These are phyloP conservation scores for Callochromis pleurospilus DNA, from an alignment of 2,113 vertebrate genomes.

Conservation along the genomic window DNA sequence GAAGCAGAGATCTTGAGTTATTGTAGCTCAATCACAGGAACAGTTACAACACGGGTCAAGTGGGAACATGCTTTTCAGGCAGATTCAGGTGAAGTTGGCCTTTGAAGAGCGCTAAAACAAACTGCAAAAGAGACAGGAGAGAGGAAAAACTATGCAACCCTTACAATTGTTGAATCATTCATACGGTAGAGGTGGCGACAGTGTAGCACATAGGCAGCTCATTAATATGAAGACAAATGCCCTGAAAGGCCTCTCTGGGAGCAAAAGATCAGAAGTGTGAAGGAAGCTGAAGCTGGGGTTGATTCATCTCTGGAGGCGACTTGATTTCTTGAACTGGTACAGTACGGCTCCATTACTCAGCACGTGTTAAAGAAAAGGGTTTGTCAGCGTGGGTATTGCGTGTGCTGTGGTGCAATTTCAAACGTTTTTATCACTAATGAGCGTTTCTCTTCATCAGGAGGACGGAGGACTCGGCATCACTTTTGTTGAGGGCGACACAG, in stretches of 20 bases:
- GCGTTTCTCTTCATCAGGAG: slow-evolving; percentile 65
- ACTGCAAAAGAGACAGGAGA: background rate
- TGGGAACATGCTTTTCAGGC: background rate
- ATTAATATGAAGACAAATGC: background rate
- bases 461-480: slow-evolving; percentile 80
- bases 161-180: background rate
- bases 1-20: background rate
- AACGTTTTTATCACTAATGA: background rate
- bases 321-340: background rate
- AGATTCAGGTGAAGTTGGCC: background rate
- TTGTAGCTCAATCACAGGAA: background rate
- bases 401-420: background rate
- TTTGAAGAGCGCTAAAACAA: background rate
- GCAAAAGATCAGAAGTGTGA: background rate
- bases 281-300: background rate
- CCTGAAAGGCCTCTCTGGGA: background rate
- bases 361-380: background rate
- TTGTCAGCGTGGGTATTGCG: background rate
- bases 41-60: background rate
- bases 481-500: slow-evolving; percentile 79
- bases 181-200: background rate
- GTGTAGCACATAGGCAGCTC: background rate
- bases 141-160: background rate
- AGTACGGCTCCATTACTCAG: background rate
- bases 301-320: background rate